A percentile compares a stretch with the other conserved stretches of the same genome.
phyloP scores from a whole-genome alignment of 2,113 vertebrate genomes.

The Isurus oxyrinchus region DNA sequence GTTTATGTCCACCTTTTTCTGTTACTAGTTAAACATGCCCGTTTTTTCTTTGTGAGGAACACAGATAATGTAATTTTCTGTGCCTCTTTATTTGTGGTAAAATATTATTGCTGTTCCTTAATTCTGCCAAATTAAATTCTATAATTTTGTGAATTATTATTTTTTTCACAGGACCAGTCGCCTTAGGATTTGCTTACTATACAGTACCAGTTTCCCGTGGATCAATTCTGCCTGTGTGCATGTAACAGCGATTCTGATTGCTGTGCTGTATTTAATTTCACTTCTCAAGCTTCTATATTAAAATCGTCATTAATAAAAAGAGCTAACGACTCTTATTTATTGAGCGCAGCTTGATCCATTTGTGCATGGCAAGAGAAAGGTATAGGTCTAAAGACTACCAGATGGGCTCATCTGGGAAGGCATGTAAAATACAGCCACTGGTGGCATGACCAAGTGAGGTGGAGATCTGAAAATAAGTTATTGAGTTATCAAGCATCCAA shows the following conservation, averaged over 20 bases:
- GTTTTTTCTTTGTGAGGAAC: not conserved
- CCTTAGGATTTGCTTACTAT: not conserved
- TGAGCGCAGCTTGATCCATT: not conserved
- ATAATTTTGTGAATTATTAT: not conserved
- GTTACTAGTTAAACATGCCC: not conserved
- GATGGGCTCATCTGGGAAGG: not conserved
- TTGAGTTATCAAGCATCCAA: not conserved
- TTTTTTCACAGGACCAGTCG: not conserved
- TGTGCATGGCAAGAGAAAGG: not conserved
- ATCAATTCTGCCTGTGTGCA: not conserved
- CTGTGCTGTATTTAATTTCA: slow-evolving; percentile 28
- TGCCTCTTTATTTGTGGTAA: not conserved
- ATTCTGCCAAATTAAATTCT: not conserved
- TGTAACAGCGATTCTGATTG: not conserved
- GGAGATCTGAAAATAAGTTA: not conserved
- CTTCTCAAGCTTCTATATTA: not conserved
- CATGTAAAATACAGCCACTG: not conserved
- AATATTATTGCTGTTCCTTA: not conserved
- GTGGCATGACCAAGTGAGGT: slow-evolving; percentile 10
- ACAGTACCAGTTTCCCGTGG: not conserved
- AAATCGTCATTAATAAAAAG: slow-evolving; percentile 21
- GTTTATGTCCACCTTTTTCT: not conserved
- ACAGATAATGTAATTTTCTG: not conserved
- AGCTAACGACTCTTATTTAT: not conserved
- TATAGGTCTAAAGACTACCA: not conserved